These are phyloP conservation scores for Agonopterix subpropinquella DNA, from an alignment of 2,888 invertebrate genomes.

Conservation along the genomic window DNA sequence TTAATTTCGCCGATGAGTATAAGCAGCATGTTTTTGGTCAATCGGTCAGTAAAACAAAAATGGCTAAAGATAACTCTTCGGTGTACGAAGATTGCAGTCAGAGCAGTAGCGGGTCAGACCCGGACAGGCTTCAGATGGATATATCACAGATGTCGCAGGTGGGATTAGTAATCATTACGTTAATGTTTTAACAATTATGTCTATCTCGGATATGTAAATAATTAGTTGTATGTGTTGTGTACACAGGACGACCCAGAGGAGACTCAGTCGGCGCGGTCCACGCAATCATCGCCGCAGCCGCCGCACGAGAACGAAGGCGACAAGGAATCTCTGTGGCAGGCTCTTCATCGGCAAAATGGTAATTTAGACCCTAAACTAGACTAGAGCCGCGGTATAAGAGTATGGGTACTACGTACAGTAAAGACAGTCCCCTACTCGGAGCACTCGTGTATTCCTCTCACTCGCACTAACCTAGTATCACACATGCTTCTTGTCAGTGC, in stretches of 20 bases:
- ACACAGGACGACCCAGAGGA: constrained; percentile 68
- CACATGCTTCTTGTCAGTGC: too few relatives aligned
- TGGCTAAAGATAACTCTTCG: constrained; percentile 62
- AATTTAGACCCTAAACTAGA: constrained; percentile 10
- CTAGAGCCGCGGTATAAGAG: too few relatives aligned
- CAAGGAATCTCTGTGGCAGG: constrained; percentile 75
- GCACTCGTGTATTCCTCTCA: too few relatives aligned
- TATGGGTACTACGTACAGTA: too few relatives aligned
- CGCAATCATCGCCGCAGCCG: constrained; percentile 64
- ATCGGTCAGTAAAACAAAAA: constrained; percentile 38
- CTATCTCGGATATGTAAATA: too few relatives aligned
- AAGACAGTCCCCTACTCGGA: too few relatives aligned
- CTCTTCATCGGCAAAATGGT: constrained; percentile 73
- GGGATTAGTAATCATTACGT: constrained; percentile 3
- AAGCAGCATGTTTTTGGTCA: constrained; percentile 53
- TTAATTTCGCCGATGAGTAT: constrained; percentile 52
- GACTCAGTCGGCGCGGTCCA: constrained; percentile 64
- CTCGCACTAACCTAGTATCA: too few relatives aligned
- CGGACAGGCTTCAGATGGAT: constrained; percentile 84
- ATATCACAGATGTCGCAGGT: constrained; percentile 75
- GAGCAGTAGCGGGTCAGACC: constrained; percentile 84
- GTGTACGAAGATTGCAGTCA: constrained; percentile 77
- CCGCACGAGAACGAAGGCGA: constrained; percentile 60
- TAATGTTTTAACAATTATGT: constrained; percentile 4
- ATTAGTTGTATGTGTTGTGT: constrained; percentile 8